These are phyloP conservation scores for Auanema freiburgensis DNA, from an alignment of 2,888 invertebrate species.

Conservation along the genomic window DNA sequence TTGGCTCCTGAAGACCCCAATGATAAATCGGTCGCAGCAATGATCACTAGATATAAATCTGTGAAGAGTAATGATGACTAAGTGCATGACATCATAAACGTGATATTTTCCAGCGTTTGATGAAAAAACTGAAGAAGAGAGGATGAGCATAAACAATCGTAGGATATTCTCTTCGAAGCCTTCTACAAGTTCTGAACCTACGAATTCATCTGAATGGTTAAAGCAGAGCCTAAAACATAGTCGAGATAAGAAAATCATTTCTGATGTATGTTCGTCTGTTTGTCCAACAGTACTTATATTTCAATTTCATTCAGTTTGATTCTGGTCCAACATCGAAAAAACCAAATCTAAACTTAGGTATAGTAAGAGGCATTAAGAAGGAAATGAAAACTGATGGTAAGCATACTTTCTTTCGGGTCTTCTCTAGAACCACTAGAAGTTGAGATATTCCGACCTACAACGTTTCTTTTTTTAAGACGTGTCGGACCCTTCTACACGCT, in stretches of 20 bases:
- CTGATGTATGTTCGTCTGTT: not conserved
- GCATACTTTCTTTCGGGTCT: too few relatives aligned
- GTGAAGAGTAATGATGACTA: constrained; percentile 41
- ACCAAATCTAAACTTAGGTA: constrained; percentile 10
- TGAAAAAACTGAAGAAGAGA: constrained; percentile 32
- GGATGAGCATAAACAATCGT: constrained; percentile 27
- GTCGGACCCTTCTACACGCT: too few relatives aligned
- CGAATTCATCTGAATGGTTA: constrained; percentile 22
- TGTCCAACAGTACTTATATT: not conserved
- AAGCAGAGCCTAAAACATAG: constrained; percentile 30
- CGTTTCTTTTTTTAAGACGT: too few relatives aligned
- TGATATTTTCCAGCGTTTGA: constrained; percentile 35
- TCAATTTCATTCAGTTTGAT: constrained; percentile 4
- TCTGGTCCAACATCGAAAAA: constrained; percentile 11
- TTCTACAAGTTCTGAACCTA: constrained; percentile 15
- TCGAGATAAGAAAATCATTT: constrained; percentile 30
- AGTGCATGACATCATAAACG: constrained; percentile 3
- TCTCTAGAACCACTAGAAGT: not conserved
- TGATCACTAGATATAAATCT: constrained; percentile 44
- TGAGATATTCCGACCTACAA: not conserved
- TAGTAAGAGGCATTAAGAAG: constrained; percentile 22
- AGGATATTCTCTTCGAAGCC: constrained; percentile 31
- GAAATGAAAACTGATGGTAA: not conserved
- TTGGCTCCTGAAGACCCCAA: constrained; percentile 52
- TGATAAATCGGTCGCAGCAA: constrained; percentile 50